These are phyloP conservation scores for Pelecanus crispus DNA, from an alignment of 2,113 vertebrate species.

Conservation along the genomic window DNA sequence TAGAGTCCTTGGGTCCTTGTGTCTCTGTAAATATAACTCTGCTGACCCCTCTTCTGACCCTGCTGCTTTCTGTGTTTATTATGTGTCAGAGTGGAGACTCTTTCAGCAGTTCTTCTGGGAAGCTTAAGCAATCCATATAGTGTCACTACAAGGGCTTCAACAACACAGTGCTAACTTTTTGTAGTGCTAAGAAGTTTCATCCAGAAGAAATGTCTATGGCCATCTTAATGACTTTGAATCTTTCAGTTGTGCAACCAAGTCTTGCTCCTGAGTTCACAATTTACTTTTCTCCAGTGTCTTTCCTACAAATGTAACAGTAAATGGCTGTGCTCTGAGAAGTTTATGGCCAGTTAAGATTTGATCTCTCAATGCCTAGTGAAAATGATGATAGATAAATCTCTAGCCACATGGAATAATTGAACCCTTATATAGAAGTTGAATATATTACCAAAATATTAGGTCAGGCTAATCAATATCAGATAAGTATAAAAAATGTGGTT, in stretches of 20 bases:
- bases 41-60: not conserved
- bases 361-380: not conserved
- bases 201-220: not conserved
- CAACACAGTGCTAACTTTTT: not conserved
- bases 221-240: not conserved
- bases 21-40: not conserved
- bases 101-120: not conserved
- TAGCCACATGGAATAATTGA: not conserved
- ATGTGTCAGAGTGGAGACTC: not conserved
- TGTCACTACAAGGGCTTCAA: not conserved
- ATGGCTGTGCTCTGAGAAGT: not conserved
- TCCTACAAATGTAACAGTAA: not conserved
- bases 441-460: constrained; percentile 9
- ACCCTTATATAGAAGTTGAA: not conserved
- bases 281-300: not conserved
- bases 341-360: not conserved
- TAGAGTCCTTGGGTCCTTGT: not conserved
- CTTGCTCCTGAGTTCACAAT: not conserved
- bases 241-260: not conserved
- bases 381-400: not conserved
- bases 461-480: constrained; percentile 19
- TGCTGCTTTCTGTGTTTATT: not conserved
- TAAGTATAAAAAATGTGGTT: not conserved
- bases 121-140: not conserved
- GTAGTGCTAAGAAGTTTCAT: not conserved